Base-by-base conservation (phyloP, 2,888 invertebrate species). In the Nomada goodeniana region DNA sequence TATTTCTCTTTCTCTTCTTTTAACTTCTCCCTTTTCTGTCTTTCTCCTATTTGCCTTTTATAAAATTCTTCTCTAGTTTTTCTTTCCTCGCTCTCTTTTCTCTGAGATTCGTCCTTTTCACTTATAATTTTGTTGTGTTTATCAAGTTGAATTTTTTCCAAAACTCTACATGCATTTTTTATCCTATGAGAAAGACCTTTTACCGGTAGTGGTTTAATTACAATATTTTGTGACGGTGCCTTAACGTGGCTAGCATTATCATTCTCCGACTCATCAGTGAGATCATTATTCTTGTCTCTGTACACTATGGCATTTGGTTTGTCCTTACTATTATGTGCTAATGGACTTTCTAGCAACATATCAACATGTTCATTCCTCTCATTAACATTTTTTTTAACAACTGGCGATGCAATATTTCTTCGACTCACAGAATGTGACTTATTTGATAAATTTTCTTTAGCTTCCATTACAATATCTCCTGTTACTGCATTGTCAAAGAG, bases 341-440 rank as follows among this genome's bases (percentile, higher is more conserved):
- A 73, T 73, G 20, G 36, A 71, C 44, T 47, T 76, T 67, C 69
- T 1, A 53, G n/a, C 15, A 63, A n/a, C 5, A 20, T 11, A 20
- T 47, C 68, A 64, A 52, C 42, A 42, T 23, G 20, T 11, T 77
- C 23, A 44, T 70, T 74, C 36, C 72, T 70, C 29, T 76, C 80
- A 3, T 52, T 75, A 53, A 61, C 69, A 72, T 59, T 82, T 23
- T 61, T 68, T 23, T 61, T 67, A 44, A 87, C 81, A 80, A 78
- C 89, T 1, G 89, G 87, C 15, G 91, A 89, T 65, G 61, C 18
- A 29, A 90, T 83, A 80, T 89, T 86, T 72, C 86, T 82, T 26
- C 91, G 88, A 85, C 84, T 84, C 4, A 26, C 13, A 7, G 63
- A 20, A 10, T 64, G 67, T 47, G 64, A 63, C 18, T 79, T 73